Evolutionary conservation across 2,113 vertebrate species (phyloP).

Genomic region (Pteropus alecto): DNA sequence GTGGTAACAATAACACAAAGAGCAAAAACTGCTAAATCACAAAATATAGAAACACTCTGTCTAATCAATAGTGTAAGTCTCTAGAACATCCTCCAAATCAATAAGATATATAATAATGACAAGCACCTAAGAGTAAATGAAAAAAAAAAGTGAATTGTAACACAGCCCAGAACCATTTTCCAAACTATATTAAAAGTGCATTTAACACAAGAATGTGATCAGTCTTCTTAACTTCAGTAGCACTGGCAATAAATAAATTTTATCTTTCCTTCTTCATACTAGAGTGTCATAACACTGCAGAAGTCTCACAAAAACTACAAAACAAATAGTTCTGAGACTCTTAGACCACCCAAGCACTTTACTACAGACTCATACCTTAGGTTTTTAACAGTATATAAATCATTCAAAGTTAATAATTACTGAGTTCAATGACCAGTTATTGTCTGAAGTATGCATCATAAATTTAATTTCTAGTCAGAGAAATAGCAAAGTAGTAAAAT

Average conservation of each 20-base stretch:
- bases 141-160: constrained; percentile 13
- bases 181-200: constrained; percentile 56
- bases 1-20: constrained; percentile 43
- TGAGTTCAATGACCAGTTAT: not conserved
- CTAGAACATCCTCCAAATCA: constrained; percentile 70
- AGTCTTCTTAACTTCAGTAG: constrained; percentile 25
- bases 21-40: constrained; percentile 47
- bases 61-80: constrained; percentile 65
- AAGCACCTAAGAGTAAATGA: constrained; percentile 42
- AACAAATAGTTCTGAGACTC: not conserved
- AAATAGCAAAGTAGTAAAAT: not conserved
- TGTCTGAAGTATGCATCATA: not conserved
- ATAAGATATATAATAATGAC: constrained; percentile 66
- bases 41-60: constrained; percentile 63
- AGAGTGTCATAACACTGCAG: not conserved
- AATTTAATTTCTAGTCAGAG: not conserved
- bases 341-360: not conserved
- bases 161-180: constrained; percentile 53
- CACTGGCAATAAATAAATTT: constrained; percentile 48
- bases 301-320: constrained; percentile 28
- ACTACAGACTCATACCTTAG: not conserved
- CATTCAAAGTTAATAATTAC: not conserved
- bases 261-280: constrained; percentile 26
- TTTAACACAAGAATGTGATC: constrained; percentile 56
- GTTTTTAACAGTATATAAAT: not conserved